Evolutionary conservation across 2,888 invertebrate genomes (phyloP), one percentile per base, ranked within the genome.

Genomic region (Kryphioiulus occultus): DNA sequence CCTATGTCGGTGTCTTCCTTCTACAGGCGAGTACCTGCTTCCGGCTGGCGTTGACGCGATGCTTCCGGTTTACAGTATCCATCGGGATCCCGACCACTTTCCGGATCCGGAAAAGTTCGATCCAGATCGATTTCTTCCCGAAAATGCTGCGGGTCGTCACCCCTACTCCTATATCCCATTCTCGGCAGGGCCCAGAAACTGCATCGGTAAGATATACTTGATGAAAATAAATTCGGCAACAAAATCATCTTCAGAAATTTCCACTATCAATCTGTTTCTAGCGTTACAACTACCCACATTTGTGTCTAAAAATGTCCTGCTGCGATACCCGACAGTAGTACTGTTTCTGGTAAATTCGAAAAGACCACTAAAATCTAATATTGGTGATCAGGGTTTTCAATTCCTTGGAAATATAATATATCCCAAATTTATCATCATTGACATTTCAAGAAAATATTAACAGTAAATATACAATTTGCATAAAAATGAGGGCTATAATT

Each of bases 111-210:
- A 94, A 83, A 93, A 93, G 89, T 97, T 96, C 91, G 94, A 97
- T 92, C 97, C 97, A 0, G 96, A 97, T 86, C 92, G 96, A 89
- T 96, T 96, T 91, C 91, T 94, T 89, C 95, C 96, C 0, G 94
- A 95, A 90, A 94, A 94, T 89, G 95, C 95, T 89, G 95, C 95
- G 85, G 94, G 94, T 90, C 94, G 97, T 89, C 96, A 96, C 90
- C 91, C 91, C 7, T 93, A 91, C 87, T 90, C 92, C 0, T 93
- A 91, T 89, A 91, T 93, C 0, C 93, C 93, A 0, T 93, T 93
- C 88, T 93, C 92, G 32, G 93, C 92, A 0, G 93, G 93, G 17
- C 92, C 92, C 5, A 88, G 89, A 35, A 88, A 88, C 35, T 89
- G 89, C 87, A 87, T 89, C 19, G 88, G 88, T 88, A 4, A 85